Conservation (phyloP, 2,888 invertebrate species). For the Hirtodrosophila cameraria region DNA sequence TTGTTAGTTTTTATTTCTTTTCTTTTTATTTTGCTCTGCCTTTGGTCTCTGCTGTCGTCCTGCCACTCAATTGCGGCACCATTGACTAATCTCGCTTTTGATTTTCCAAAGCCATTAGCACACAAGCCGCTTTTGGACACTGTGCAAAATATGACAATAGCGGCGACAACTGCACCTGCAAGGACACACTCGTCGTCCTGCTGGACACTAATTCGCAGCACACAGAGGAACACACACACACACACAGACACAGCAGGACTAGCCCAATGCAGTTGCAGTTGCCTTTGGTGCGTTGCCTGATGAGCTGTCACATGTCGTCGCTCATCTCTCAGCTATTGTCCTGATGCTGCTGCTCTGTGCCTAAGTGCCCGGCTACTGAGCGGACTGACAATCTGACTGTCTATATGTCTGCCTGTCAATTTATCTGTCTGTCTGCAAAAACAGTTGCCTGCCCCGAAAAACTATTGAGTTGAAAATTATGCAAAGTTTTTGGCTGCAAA, state of each 20-base stretch:
- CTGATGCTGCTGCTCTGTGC: constrained; percentile 25
- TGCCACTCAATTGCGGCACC: constrained; percentile 64
- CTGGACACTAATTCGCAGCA: constrained; percentile 58
- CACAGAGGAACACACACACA: constrained; percentile 15
- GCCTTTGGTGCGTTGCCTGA: constrained; percentile 64
- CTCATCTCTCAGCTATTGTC: constrained; percentile 24
- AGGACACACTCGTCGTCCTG: constrained; percentile 23
- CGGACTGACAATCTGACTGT: constrained; percentile 14
- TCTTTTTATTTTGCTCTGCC: constrained; percentile 10
- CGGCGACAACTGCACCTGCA: constrained; percentile 42
- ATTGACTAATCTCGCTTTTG: constrained; percentile 70
- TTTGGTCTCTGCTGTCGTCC: constrained; percentile 31
- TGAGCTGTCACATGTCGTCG: constrained; percentile 77
- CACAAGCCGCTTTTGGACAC: constrained; percentile 34
- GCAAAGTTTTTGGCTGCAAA: constrained; percentile 67
- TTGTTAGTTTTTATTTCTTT: constrained; percentile 56
- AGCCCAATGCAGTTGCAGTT: constrained; percentile 40
- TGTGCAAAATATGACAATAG: constrained; percentile 59
- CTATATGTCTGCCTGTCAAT: neutral
- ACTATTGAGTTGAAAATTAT: constrained; percentile 66
- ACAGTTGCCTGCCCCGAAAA: constrained; percentile 41
- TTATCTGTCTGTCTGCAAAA: too few relatives aligned
- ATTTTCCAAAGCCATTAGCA: constrained; percentile 65
- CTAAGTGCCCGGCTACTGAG: constrained; percentile 54
- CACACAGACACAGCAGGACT: constrained; percentile 3